These are phyloP conservation scores for Pedionomus torquatus DNA, from an alignment of 2,113 vertebrate genomes.

Conservation along the genomic window DNA sequence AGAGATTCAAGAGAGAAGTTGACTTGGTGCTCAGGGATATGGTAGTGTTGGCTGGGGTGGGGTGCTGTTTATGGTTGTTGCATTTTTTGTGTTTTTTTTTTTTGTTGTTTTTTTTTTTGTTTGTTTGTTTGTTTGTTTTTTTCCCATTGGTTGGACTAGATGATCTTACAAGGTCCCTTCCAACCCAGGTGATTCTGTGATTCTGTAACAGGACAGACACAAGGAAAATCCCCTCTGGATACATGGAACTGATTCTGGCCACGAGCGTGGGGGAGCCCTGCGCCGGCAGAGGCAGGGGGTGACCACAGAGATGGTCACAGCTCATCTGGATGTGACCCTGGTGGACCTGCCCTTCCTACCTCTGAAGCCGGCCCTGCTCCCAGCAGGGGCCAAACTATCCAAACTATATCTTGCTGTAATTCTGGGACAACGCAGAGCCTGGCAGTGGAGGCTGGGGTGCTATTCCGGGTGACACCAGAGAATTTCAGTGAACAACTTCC, in stretches of 20 bases:
- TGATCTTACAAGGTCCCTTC: too few relatives aligned
- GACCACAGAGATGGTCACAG: background rate
- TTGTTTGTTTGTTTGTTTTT: too few relatives aligned
- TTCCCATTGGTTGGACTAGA: too few relatives aligned
- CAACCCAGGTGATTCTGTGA: too few relatives aligned
- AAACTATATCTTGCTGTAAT: background rate
- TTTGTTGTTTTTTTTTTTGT: too few relatives aligned
- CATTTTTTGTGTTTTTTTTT: too few relatives aligned
- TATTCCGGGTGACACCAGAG: background rate
- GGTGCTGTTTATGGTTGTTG: too few relatives aligned
- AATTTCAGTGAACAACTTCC: background rate
- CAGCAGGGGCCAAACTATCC: background rate
- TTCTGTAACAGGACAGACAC: rapidly evolving
- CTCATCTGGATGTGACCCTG: rapidly evolving
- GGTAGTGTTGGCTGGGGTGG: too few relatives aligned
- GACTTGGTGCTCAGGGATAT: too few relatives aligned
- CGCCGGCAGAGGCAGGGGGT: rapidly evolving
- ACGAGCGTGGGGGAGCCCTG: rapidly evolving
- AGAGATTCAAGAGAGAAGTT: too few relatives aligned
- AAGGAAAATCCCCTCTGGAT: background rate
- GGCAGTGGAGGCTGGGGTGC: background rate
- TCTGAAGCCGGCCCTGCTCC: background rate
- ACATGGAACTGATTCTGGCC: background rate
- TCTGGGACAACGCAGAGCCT: background rate
- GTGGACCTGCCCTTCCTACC: background rate